Evolutionary conservation across 2,888 invertebrate genomes (phyloP).

Genomic region (Adelphocoris suturalis): DNA sequence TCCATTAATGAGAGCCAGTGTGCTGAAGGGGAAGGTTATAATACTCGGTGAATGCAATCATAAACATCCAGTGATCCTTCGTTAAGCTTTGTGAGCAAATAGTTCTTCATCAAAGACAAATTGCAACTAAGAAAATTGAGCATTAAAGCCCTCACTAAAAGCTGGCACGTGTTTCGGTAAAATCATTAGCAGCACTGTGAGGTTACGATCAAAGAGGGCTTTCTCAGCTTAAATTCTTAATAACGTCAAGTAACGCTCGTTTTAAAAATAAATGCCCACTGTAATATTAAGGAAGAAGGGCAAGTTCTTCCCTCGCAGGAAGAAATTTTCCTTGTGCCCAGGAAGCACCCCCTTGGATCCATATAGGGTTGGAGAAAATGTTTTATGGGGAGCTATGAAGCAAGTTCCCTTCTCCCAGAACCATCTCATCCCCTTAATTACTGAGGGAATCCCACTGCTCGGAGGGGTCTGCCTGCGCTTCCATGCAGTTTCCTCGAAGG

Average conservation of each 20-base stretch:
- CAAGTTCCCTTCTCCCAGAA: conserved; percentile 16
- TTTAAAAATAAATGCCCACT: conserved; percentile 63
- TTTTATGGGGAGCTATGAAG: conserved; percentile 53
- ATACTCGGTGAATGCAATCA: neutral
- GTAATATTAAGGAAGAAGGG: conserved; percentile 40
- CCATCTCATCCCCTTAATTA: conserved; percentile 40
- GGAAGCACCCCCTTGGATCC: neutral
- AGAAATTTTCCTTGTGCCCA: conserved; percentile 38
- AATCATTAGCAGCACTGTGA: conserved; percentile 59
- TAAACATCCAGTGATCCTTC: neutral
- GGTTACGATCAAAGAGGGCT: conserved; percentile 57
- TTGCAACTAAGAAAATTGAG: conserved; percentile 60
- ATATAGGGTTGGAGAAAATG: conserved; percentile 46
- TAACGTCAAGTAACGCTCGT: conserved; percentile 37
- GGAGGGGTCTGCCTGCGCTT: neutral
- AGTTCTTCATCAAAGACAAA: conserved; percentile 52
- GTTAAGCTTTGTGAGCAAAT: conserved; percentile 53
- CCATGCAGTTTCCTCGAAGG: neutral
- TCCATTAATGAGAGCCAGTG: neutral
- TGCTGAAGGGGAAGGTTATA: neutral
- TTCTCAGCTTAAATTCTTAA: conserved; percentile 49
- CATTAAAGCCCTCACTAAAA: conserved; percentile 55
- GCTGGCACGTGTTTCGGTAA: conserved; percentile 61
- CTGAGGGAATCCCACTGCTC: conserved; percentile 20
- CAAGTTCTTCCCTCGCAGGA: neutral